Conservation (phyloP, 2,113 vertebrate species). For the Catagonus wagneri region DNA sequence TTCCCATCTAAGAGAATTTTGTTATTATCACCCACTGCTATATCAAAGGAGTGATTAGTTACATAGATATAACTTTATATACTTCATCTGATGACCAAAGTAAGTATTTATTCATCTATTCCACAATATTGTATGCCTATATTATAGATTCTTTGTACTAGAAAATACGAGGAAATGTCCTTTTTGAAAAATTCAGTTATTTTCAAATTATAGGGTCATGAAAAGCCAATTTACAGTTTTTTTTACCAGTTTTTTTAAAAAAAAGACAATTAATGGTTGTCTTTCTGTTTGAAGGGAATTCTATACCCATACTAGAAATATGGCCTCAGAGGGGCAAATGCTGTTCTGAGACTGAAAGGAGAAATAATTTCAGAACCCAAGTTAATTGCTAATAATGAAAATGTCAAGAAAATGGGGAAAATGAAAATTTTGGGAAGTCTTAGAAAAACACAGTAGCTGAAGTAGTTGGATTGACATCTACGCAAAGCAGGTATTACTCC, state of each 20-base stretch:
- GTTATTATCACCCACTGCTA: not conserved
- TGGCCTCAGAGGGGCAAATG: not conserved
- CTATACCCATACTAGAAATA: not conserved
- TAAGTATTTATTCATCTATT: conserved; percentile 18
- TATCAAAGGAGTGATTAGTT: not conserved
- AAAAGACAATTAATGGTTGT: not conserved
- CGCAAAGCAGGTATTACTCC: not conserved
- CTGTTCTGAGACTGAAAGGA: not conserved
- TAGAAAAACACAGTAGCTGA: conserved; percentile 5
- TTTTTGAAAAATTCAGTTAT: conserved; percentile 6
- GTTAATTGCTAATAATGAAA: not conserved
- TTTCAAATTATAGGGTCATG: conserved; percentile 17
- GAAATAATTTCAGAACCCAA: not conserved
- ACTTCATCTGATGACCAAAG: not conserved
- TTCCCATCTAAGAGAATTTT: not conserved
- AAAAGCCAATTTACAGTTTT: not conserved
- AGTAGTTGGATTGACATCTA: not conserved
- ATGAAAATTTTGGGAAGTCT: not conserved
- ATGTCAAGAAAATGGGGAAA: not conserved
- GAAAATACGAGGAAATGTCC: not conserved
- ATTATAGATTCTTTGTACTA: not conserved
- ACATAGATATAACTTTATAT: not conserved
- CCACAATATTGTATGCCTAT: not conserved
- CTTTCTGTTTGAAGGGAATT: conserved; percentile 30
- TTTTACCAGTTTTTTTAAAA: not conserved